phyloP scores from a whole-genome alignment of 2,113 vertebrate species.

The Macheiramphus alcinus region DNA sequence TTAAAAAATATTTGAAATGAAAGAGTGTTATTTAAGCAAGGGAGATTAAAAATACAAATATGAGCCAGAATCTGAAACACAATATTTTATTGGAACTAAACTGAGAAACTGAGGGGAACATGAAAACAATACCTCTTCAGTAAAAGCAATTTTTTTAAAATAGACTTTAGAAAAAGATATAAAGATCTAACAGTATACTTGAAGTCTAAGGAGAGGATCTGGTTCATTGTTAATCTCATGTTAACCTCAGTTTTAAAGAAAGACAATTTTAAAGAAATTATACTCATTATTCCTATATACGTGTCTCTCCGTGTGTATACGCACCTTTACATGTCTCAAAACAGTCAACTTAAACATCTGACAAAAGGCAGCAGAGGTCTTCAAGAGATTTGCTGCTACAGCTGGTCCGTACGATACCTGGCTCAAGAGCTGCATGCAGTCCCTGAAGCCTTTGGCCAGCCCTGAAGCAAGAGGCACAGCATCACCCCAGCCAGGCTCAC shows the following conservation, averaged over 20 bases:
- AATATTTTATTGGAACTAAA: background rate
- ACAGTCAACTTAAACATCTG: background rate
- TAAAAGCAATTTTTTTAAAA: background rate
- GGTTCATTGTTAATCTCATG: background rate
- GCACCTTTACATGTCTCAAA: background rate
- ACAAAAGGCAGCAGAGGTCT: background rate
- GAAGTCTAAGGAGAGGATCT: background rate
- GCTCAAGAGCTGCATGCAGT: background rate
- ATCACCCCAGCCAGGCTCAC: accelerated
- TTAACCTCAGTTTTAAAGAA: background rate
- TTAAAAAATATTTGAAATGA: background rate
- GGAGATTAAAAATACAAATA: background rate
- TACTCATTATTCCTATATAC: background rate
- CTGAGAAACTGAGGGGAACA: background rate
- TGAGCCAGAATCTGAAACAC: background rate
- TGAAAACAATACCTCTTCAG: background rate
- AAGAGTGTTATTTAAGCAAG: background rate
- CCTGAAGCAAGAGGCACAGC: background rate
- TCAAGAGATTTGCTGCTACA: background rate
- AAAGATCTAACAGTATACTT: background rate
- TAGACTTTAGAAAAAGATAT: background rate
- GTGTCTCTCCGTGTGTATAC: too few species aligned
- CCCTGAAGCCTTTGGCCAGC: background rate
- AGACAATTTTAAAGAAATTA: background rate
- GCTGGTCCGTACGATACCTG: background rate